A percentile compares a stretch with the other conserved stretches of the same genome.
Conservation (phyloP, 2,888 invertebrate genomes). For the Diarsia brunnea region DNA sequence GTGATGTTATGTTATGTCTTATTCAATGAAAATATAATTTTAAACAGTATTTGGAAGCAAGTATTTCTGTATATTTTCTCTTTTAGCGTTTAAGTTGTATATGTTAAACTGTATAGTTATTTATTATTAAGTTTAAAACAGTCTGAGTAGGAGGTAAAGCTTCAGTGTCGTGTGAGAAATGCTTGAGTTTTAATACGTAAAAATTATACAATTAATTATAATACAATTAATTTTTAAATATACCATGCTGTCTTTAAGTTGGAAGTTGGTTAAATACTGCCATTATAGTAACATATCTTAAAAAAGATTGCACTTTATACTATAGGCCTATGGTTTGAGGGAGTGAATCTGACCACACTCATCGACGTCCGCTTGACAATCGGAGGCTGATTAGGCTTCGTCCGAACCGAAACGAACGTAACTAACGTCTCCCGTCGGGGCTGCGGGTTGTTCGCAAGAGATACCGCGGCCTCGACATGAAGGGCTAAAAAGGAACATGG, state of each 20-base stretch:
- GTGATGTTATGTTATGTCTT: too few species aligned
- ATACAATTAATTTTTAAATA: conserved; percentile 6
- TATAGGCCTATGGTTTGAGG: background rate
- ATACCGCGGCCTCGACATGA: too few species aligned
- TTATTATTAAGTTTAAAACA: conserved; percentile 80
- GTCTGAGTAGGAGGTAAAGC: conserved; percentile 65
- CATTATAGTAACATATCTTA: conserved; percentile 27
- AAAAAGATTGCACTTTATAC: background rate
- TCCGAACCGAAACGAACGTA: background rate
- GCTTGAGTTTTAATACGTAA: conserved; percentile 66
- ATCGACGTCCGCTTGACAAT: background rate
- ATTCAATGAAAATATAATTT: conserved; percentile 5
- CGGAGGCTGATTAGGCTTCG: too few species aligned
- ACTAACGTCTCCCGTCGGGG: too few species aligned
- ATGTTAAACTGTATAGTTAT: conserved; percentile 76
- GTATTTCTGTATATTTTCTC: conserved; percentile 57
- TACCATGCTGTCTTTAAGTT: conserved; percentile 26
- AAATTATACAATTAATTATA: conserved; percentile 19
- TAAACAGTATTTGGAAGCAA: conserved; percentile 34
- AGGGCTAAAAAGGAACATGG: too few species aligned
- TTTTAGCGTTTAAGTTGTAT: conserved; percentile 70
- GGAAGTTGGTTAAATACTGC: conserved; percentile 13
- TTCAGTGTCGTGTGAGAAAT: conserved; percentile 58
- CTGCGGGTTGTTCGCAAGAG: too few species aligned
- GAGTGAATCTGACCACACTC: background rate